phyloP scores from a whole-genome alignment of 2,797 vertebrate species.

The Hippocampus kuda region DNA sequence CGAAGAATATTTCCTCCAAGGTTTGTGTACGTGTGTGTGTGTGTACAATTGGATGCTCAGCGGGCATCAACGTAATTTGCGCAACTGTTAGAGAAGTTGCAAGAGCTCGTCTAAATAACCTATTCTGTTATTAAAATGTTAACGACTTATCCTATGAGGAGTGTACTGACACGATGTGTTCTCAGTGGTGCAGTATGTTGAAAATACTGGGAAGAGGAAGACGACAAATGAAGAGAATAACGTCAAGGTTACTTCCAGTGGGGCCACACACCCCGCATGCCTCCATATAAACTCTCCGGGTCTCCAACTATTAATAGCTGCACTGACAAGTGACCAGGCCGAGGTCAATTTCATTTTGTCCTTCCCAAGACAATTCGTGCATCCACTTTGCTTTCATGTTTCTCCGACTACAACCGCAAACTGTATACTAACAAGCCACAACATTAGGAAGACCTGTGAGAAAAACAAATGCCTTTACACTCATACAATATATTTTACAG shows the following conservation, averaged over 20 bases:
- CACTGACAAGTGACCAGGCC: slow-evolving; percentile 40
- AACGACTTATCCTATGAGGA: not conserved
- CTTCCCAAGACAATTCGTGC: slow-evolving; percentile 12
- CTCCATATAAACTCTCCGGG: slow-evolving; percentile 11
- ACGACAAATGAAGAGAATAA: not conserved
- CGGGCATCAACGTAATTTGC: not conserved
- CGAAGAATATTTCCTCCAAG: slow-evolving; percentile 1
- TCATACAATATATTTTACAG: not conserved
- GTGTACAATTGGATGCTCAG: not conserved
- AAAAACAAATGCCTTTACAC: not conserved
- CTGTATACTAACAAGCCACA: not conserved
- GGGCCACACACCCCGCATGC: not conserved
- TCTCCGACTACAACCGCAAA: not conserved
- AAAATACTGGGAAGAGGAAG: slow-evolving; percentile 19
- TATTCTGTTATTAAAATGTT: not conserved
- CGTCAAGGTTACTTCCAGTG: not conserved
- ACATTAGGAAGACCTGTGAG: not conserved
- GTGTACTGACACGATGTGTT: not conserved
- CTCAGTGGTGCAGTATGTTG: slow-evolving; percentile 7
- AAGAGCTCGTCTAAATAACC: not conserved
- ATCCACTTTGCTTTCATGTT: slow-evolving; percentile 10
- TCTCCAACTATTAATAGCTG: slow-evolving; percentile 52
- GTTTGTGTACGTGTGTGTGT: not conserved
- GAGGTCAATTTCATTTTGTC: slow-evolving; percentile 38
- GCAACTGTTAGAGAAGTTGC: not conserved